These are phyloP conservation scores for Sarcophilus harrisii DNA, from an alignment of 2,797 vertebrate genomes.

Conservation along the genomic window DNA sequence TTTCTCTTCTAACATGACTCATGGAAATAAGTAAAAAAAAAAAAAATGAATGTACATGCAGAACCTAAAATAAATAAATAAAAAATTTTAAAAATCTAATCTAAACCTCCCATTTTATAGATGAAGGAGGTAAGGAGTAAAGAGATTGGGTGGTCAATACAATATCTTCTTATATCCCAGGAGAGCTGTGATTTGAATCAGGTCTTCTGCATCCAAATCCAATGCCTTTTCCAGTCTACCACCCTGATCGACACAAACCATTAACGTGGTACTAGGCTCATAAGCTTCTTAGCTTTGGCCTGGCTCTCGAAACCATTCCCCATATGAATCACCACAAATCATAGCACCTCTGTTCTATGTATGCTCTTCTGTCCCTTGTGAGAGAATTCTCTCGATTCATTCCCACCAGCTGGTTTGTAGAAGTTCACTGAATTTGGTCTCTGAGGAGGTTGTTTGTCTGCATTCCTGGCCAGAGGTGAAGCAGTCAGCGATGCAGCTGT, in stretches of 20 bases:
- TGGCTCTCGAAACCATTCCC: background rate
- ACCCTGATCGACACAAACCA: background rate
- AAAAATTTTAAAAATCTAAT: too few species aligned
- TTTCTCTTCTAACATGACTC: too few species aligned
- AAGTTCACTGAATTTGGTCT: conserved; percentile 53
- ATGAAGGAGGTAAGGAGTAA: background rate
- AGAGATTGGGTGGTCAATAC: background rate
- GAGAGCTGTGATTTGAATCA: background rate
- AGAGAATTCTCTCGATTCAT: background rate
- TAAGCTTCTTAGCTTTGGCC: background rate
- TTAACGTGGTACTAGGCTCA: background rate
- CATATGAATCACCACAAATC: background rate
- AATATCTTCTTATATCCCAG: background rate
- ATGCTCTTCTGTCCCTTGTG: background rate
- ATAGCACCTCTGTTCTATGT: background rate
- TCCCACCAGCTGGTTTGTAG: conserved; percentile 44
- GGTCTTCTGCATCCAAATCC: background rate
- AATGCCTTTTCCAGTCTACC: background rate
- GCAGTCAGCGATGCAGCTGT: conserved; percentile 62
- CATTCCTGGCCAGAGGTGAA: conserved; percentile 45
- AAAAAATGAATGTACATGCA: too few species aligned
- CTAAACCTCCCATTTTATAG: background rate
- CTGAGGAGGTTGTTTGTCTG: conserved; percentile 57
- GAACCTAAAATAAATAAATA: too few species aligned
- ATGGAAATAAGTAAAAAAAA: too few species aligned